Evolutionary conservation across 2,113 vertebrate species (phyloP).

Genomic region (Tachysurus vachellii): DNA sequence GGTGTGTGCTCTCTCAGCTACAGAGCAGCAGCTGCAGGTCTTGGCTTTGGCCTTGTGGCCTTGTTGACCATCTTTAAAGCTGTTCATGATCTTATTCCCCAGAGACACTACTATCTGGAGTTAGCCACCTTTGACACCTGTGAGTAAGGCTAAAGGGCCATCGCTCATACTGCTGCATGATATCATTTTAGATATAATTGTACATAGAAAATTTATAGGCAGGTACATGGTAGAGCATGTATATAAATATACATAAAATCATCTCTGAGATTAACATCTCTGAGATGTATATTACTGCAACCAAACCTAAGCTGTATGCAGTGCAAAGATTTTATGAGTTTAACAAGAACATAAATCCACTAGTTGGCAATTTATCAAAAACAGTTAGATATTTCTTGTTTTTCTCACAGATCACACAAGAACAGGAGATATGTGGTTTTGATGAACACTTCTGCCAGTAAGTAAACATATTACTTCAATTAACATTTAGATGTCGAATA

Average conservation of each 20-base stretch:
- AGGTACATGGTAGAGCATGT: slow-evolving; percentile 11
- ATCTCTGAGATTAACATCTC: background rate
- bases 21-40: slow-evolving; percentile 72
- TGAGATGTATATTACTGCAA: background rate
- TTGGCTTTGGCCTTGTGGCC: slow-evolving; percentile 70
- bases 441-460: background rate
- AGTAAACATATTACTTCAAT: background rate
- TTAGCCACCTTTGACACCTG: slow-evolving; percentile 73
- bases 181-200: slow-evolving; percentile 15
- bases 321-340: background rate
- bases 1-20: slow-evolving; percentile 68
- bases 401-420: background rate
- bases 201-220: background rate
- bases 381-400: background rate
- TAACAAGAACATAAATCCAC: background rate
- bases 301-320: background rate
- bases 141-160: slow-evolving; percentile 61
- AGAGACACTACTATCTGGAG: slow-evolving; percentile 79
- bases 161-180: slow-evolving; percentile 66
- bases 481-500: background rate
- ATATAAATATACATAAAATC: background rate
- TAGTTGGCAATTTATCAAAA: background rate
- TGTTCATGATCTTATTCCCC: slow-evolving; percentile 74
- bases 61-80: slow-evolving; percentile 77
- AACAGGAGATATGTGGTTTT: background rate